phyloP scores from a whole-genome alignment of 2,113 vertebrate genomes.

The Apteryx mantelli region DNA sequence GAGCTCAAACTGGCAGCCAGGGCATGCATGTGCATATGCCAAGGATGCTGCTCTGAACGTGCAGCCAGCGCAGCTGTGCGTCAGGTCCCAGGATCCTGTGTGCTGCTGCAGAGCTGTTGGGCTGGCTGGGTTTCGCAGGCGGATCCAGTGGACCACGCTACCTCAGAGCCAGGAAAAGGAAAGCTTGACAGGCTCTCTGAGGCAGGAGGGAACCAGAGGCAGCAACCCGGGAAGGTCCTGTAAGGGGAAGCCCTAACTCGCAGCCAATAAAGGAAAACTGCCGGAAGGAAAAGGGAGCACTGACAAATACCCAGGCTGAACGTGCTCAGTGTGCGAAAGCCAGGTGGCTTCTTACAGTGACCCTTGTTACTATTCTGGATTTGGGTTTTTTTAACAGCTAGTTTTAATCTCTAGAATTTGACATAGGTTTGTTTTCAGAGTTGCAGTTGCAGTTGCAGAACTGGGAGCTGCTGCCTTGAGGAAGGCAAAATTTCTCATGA shows the following conservation, averaged over 20 bases:
- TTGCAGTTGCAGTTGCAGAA: not conserved
- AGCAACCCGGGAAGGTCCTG: conserved; percentile 42
- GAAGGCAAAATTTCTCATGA: not conserved
- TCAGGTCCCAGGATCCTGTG: not conserved
- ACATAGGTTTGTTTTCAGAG: not conserved
- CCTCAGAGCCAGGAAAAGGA: conserved; percentile 12
- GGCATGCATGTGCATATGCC: fast-evolving
- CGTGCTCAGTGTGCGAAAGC: not conserved
- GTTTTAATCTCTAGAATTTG: not conserved
- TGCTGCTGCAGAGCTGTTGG: fast-evolving
- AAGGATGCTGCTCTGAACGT: fast-evolving
- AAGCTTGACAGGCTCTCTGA: conserved; percentile 20
- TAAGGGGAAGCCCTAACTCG: conserved; percentile 45
- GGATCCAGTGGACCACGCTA: not conserved
- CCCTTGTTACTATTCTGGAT: not conserved
- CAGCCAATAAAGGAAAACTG: conserved; percentile 15
- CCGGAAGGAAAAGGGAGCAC: not conserved
- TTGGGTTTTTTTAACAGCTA: not conserved
- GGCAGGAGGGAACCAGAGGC: conserved; percentile 6
- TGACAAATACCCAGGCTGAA: conserved; percentile 19
- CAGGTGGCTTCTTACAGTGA: not conserved
- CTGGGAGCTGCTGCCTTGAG: not conserved
- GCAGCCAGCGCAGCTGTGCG: fast-evolving
- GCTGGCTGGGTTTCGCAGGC: not conserved
- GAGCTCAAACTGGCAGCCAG: not conserved